Base-by-base conservation (phyloP, 2,797 vertebrate species). In the Thalassophryne amazonica region DNA sequence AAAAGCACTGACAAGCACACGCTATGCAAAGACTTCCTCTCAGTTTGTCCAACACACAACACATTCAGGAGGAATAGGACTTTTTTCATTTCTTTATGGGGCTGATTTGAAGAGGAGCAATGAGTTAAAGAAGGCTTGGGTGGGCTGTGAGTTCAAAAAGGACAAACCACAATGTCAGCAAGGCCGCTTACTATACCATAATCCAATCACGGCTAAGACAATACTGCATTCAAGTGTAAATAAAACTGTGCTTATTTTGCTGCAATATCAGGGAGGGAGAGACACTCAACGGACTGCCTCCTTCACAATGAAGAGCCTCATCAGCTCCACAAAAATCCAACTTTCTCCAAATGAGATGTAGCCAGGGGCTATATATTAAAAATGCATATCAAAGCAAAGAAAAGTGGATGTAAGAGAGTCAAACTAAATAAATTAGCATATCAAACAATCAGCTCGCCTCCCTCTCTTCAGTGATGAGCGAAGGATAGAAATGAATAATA, bases 381-480 rank as follows among this genome's bases (percentile, higher is more conserved):
- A 96, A 96, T 97, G 93, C 94, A 97, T 94, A 95, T 96, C 93
- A 97, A 96, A 95, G 94, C 92, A 94, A 93, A 93, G 90, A 92
- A 94, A 93, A 95, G 91, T 90, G 92, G 92, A 94, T 89, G 88
- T 90, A 89, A 88, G 87, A 92, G 84, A 91, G 87, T 91, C 89
- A 90, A 92, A 93, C 89, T 92, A 93, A 89, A 90, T 91, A 90
- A 90, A 92, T 92, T 89, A 85, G 81, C 88, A 94, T 92, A 93
- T 93, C 92, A 92, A 91, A 90, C 87, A 89, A 89, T 88, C 74
- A 89, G 70, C 78, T 78, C 61, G 49, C 76, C 70, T 82, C 80
- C 64, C 68, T 71, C 55, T 81, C 43, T 75, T 74, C 65, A 72
- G 60, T 63, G 43, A 69, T 72, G 80, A 49, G 72, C 60, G 54